Evolutionary conservation across 1,140 invertebrate species (phyloP).

Genomic region (Drosophila kepulauana): DNA sequence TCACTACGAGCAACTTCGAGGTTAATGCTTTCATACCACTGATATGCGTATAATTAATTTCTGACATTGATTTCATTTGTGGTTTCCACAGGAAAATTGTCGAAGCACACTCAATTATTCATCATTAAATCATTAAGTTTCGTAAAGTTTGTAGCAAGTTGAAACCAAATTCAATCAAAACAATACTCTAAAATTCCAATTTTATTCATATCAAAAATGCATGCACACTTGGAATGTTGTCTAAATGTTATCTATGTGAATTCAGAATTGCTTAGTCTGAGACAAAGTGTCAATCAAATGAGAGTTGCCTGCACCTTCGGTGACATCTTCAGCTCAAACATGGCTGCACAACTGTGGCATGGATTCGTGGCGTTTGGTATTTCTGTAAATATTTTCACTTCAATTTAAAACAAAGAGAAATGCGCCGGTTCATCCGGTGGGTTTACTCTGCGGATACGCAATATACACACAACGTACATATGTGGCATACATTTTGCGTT

Average conservation of each 20-base stretch:
- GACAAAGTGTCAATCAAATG: constrained; percentile 20
- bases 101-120: no score
- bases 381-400: constrained; percentile 36
- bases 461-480: background rate
- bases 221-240: background rate
- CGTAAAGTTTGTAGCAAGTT: no score
- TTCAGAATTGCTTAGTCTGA: constrained; percentile 2
- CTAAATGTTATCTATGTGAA: background rate
- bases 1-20: no score
- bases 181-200: no score
- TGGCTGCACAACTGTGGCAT: background rate
- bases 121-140: no score
- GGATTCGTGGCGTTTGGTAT: constrained; percentile 11
- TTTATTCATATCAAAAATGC: background rate
- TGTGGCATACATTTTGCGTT: constrained; percentile 33
- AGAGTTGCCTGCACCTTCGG: constrained; percentile 11
- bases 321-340: constrained; percentile 14
- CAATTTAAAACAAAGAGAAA: constrained; percentile 40
- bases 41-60: background rate
- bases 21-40: background rate
- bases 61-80: constrained; percentile 2
- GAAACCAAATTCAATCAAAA: no score
- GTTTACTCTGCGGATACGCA: background rate
- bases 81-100: background rate
- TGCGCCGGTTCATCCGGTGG: constrained; percentile 16